Base-by-base conservation (phyloP, 2,888 invertebrate species). In the Aporophyla lueneburgensis region DNA sequence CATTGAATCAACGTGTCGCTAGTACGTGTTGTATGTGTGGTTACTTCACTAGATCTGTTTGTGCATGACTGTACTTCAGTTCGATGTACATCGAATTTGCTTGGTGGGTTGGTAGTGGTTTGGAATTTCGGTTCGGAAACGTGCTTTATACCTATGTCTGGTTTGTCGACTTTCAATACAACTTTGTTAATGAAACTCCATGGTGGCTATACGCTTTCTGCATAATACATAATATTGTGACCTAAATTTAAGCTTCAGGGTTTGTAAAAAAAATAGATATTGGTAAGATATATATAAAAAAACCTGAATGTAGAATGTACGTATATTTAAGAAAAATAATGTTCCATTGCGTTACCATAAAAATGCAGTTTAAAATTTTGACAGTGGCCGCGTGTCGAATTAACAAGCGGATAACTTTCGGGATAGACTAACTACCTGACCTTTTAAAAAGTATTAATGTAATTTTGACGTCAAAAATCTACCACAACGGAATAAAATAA, bases 1-100 rank as follows among this genome's bases (percentile, higher is more conserved):
- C 79, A 66, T 70, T 78, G 78, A 54, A 78, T 66, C 81, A 27
- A 40, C 67, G 51, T 56, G 59, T 16, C 56, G n/a, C 49, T 46
- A 54, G 66, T 19, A 24, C 33, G 67, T 21, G 46, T 21, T 5
- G 7, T 56, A 14, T 49, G 65, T 43, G 49, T 51, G 75, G 80
- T 68, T 80, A 54, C 33, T 51, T 59, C 75, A 63, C 46, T 27
- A 40, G 40, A 61, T 61, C 19, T 63, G 9, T 74, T 59, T 43
- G 43, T 81, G 56, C 56, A 76, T 81, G 69, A 51, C 43, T 68
- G 63, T 74, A 27, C 58, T 56, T 69, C 19, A 24, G 56, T 81
- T 69, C n/a, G 21, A 24, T 1, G 54, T 51, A 49, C 3, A 27
- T 54, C 7, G 40, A 43, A 67, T 74, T 75, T 59, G n/a, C 56